Evolutionary conservation across 2,888 invertebrate species (phyloP).

Genomic region (Ochropacha duplaris): DNA sequence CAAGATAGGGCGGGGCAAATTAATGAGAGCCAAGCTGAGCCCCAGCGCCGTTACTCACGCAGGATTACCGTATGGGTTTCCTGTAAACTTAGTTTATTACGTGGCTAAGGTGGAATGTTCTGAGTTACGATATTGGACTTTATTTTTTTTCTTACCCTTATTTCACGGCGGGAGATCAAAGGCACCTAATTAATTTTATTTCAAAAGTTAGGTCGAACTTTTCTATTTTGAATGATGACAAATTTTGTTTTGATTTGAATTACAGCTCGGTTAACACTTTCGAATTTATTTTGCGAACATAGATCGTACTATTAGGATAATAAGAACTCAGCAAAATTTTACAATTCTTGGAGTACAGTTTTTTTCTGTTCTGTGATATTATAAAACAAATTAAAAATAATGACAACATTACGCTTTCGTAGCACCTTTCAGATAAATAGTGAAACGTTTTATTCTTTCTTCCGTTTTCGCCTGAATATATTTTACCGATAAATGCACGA

Average conservation of each 20-base stretch:
- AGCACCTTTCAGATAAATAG: slow-evolving; percentile 10
- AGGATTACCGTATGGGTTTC: slow-evolving; percentile 55
- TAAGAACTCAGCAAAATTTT: too few species aligned
- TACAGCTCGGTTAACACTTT: background rate
- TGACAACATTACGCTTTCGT: background rate
- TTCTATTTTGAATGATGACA: background rate
- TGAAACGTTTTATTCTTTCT: slow-evolving; percentile 7
- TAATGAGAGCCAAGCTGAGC: slow-evolving; percentile 56
- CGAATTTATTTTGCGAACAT: too few species aligned
- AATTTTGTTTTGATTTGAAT: background rate
- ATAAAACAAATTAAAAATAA: background rate
- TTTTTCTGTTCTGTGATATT: background rate
- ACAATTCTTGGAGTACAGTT: too few species aligned
- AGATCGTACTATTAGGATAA: too few species aligned
- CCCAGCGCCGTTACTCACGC: slow-evolving; percentile 53
- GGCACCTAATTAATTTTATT: background rate
- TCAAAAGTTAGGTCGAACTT: background rate
- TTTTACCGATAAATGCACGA: slow-evolving; percentile 21
- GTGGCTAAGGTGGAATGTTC: slow-evolving; percentile 17
- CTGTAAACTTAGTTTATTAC: slow-evolving; percentile 59
- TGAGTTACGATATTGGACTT: background rate
- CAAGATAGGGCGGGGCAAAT: slow-evolving; percentile 57
- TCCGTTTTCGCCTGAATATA: slow-evolving; percentile 11
- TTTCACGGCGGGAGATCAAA: background rate
- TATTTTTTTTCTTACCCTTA: background rate